Base-by-base conservation (phyloP, 2,888 invertebrate species). In the Lasius fuliginosus region DNA sequence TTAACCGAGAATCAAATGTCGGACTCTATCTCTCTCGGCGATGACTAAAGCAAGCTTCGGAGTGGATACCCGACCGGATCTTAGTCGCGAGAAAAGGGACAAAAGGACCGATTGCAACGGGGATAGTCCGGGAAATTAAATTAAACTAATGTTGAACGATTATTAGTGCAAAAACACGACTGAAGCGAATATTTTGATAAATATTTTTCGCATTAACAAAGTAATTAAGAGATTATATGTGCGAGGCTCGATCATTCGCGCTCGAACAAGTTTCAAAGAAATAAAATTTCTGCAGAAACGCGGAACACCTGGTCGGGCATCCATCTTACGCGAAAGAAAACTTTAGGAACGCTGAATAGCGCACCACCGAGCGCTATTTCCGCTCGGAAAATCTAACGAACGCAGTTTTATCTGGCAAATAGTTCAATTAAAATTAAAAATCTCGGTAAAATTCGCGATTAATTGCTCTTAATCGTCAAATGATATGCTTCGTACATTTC, bases 1-100 rank as follows among this genome's bases (percentile, higher is more conserved):
- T 89, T 89, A 89, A 90, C 83, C 58, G 83, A 76, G 85, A 90
- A 89, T 89, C 88, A 89, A 89, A 88, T 82, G 82, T 84, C 90
- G 64, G 36, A 67, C 64, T 58, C 60, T 69, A 53, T 42, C 33
- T 74, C 53, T 67, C 8, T 27, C n/a, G 73, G 12, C 60, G 60
- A 74, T 49, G 46, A 81, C 74, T 79, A 46, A 77, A 62, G 30
- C 60, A 40, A 65, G 36, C 67, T 58, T 30, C 23, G 30, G 82
- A 89, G 86, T 74, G 79, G 84, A 87, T 81, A 49, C 73, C 58
- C 79, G 27, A 15, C 46, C 62, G 42, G 69, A 58, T 84, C 65
- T 84, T 89, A 89, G 83, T 84, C 74, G 65, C 62, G 12, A 8
- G n/a, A 82, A 18, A 49, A 84, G 84, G 85, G 58, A 81, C 75